Percentiles rank a stretch among this genome's conserved stretches.
phyloP scores from a whole-genome alignment of 2,888 invertebrate species.

The Notodonta dromedarius region DNA sequence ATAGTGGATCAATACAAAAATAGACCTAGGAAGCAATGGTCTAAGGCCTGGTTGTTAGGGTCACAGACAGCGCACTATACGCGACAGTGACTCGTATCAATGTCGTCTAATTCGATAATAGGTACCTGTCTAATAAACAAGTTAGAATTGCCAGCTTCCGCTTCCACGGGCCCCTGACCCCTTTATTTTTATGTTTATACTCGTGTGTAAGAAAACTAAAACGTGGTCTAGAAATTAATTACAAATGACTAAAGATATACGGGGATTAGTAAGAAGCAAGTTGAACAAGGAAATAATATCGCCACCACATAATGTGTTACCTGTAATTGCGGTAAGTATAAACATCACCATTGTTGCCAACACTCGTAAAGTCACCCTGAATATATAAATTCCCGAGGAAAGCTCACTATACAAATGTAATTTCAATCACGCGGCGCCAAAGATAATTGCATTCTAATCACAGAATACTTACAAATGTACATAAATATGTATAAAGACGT shows the following conservation, averaged over 20 bases:
- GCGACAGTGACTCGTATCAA: conserved; percentile 32
- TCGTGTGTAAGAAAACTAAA: conserved; percentile 2
- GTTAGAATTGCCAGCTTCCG: conserved; percentile 67
- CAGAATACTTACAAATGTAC: conserved; percentile 38
- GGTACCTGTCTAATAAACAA: conserved; percentile 61
- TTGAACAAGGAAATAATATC: no score
- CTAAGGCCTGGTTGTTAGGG: neutral
- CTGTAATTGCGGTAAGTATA: neutral
- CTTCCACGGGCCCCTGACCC: conserved; percentile 52
- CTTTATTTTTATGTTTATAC: conserved; percentile 39
- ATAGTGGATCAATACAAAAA: neutral
- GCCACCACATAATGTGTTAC: no score
- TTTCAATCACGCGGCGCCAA: conserved; percentile 35
- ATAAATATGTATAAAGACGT: conserved; percentile 38
- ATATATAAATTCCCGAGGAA: conserved; percentile 1
- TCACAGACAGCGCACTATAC: neutral
- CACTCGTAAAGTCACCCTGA: neutral
- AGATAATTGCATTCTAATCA: conserved; percentile 39
- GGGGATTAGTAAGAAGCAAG: no score
- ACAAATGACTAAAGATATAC: no score
- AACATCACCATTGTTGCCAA: neutral
- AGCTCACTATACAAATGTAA: conserved; percentile 9
- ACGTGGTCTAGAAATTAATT: no score
- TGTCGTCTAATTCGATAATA: conserved; percentile 63
- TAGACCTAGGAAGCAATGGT: conserved; percentile 3